A percentile compares a stretch with the other conserved stretches of the same genome.
These are phyloP conservation scores for Megalopta genalis DNA, from an alignment of 1,140 invertebrate species.

Conservation along the genomic window DNA sequence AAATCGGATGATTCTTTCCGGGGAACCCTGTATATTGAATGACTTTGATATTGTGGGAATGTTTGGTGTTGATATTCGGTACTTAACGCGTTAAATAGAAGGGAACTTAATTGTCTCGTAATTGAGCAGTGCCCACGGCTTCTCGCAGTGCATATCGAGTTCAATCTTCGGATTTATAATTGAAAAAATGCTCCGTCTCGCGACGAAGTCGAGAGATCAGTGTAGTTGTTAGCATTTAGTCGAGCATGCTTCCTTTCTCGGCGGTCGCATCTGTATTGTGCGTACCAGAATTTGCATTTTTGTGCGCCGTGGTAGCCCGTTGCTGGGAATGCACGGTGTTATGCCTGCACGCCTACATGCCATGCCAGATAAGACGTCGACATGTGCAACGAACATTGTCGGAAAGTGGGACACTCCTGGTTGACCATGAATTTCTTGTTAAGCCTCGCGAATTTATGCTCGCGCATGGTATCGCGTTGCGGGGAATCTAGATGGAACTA, in stretches of 20 bases:
- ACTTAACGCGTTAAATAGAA: too few relatives aligned
- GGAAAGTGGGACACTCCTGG: conserved; percentile 44
- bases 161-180: conserved; percentile 1
- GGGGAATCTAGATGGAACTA: conserved; percentile 25
- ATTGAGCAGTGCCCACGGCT: too few relatives aligned
- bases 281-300: conserved; percentile 25
- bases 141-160: too few relatives aligned
- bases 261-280: background rate
- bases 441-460: conserved; percentile 28
- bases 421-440: conserved; percentile 51
- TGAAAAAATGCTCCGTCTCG: background rate
- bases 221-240: background rate
- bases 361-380: conserved; percentile 34
- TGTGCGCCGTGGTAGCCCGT: conserved; percentile 1
- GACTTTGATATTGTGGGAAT: too few relatives aligned
- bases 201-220: background rate
- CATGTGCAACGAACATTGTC: conserved; percentile 31
- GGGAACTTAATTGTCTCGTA: too few relatives aligned
- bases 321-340: conserved; percentile 20
- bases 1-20: too few relatives aligned
- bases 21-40: too few relatives aligned
- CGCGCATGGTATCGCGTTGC: conserved; percentile 5
- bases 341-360: conserved; percentile 19
- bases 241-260: background rate
- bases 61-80: too few relatives aligned